These are phyloP conservation scores for Apolygus lucorum DNA, from an alignment of 1,140 invertebrate genomes.

Conservation along the genomic window DNA sequence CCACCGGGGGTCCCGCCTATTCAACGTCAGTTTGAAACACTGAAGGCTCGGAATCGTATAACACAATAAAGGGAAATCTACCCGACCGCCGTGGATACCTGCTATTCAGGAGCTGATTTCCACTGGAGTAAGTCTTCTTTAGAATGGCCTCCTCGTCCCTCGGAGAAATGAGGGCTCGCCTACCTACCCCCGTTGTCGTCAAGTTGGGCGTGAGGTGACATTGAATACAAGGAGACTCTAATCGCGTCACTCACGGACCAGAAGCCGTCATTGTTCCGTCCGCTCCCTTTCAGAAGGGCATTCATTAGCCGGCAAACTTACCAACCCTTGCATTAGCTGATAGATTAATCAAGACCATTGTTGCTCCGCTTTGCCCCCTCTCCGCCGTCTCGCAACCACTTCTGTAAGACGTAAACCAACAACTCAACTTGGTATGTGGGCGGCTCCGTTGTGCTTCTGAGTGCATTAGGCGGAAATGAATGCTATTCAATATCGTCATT, in stretches of 20 bases:
- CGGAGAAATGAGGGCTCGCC: not conserved
- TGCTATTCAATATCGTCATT: too few relatives aligned
- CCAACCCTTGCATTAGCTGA: slow-evolving; percentile 12
- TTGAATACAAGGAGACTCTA: slow-evolving; percentile 10
- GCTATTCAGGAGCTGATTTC: not conserved
- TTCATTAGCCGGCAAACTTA: slow-evolving; percentile 13
- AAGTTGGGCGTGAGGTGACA: slow-evolving; percentile 14
- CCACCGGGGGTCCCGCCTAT: too few relatives aligned
- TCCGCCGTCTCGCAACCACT: not conserved
- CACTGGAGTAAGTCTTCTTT: not conserved
- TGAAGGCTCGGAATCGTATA: not conserved
- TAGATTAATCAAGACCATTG: slow-evolving; percentile 15
- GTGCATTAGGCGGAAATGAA: too few relatives aligned
- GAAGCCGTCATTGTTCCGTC: slow-evolving; percentile 4
- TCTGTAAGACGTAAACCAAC: not conserved
- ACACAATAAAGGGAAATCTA: not conserved
- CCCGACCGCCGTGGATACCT: not conserved
- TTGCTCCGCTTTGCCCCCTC: not conserved
- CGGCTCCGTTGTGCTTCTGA: not conserved
- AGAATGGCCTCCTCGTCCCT: not conserved
- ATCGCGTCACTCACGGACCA: slow-evolving; percentile 16
- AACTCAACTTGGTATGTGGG: slow-evolving; percentile 18
- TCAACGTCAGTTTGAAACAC: not conserved
- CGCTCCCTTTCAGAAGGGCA: slow-evolving; percentile 6
- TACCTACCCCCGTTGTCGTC: not conserved